Conservation (phyloP, 1,140 invertebrate species). For the Ostrea denselamellosa region DNA sequence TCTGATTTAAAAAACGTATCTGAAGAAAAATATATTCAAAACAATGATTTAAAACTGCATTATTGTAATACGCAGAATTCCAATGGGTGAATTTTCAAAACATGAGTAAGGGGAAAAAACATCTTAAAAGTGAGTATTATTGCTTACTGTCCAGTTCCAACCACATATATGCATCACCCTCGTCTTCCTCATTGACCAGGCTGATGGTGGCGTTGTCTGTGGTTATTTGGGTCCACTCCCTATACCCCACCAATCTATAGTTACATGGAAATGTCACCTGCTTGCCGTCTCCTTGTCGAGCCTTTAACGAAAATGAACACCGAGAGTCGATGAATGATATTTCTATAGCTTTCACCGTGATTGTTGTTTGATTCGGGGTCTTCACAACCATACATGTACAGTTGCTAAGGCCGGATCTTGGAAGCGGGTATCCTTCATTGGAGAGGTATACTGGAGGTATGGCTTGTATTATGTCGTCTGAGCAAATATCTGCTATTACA, state of each 20-base stretch:
- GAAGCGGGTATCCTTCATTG: neutral
- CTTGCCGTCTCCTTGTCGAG: neutral
- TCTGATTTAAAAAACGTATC: too few relatives aligned
- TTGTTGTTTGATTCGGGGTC: neutral
- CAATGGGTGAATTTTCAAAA: too few relatives aligned
- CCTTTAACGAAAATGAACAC: neutral
- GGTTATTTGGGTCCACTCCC: neutral
- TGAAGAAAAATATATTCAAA: too few relatives aligned
- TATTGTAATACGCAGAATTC: too few relatives aligned
- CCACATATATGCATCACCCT: neutral
- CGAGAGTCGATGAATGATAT: neutral
- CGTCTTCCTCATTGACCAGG: neutral
- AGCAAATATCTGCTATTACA: slow-evolving; percentile 26
- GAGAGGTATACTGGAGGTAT: slow-evolving; percentile 23
- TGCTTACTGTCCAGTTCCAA: neutral
- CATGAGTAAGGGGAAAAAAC: too few relatives aligned
- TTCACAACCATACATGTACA: slow-evolving; percentile 20
- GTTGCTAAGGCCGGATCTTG: neutral
- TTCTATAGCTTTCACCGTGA: neutral
- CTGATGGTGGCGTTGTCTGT: neutral
- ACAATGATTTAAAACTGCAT: too few relatives aligned
- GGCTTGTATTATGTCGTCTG: slow-evolving; percentile 21
- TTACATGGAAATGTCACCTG: neutral
- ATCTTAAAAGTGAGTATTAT: neutral
- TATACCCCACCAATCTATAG: neutral